These are phyloP conservation scores for Maconellicoccus hirsutus DNA, from an alignment of 1,140 invertebrate species.

Conservation along the genomic window DNA sequence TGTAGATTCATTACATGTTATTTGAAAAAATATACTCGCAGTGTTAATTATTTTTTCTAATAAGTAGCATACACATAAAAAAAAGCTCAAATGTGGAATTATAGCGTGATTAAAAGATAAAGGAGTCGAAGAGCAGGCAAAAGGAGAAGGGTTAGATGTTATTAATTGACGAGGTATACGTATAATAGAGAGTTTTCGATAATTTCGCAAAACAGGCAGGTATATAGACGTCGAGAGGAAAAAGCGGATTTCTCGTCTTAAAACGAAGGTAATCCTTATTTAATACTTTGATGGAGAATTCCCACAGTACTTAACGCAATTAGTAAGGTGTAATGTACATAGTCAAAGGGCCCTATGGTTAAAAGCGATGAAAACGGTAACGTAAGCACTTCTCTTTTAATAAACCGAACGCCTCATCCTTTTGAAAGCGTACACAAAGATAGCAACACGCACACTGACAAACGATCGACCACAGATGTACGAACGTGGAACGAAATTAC, in stretches of 20 bases:
- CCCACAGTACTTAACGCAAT: constrained; percentile 10
- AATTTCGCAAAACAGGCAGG: neutral
- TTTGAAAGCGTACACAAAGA: constrained; percentile 4
- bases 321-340: constrained; percentile 1
- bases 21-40: neutral
- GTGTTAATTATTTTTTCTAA: neutral
- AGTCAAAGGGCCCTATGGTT: neutral
- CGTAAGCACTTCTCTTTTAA: constrained; percentile 14
- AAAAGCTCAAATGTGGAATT: neutral
- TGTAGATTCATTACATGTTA: neutral
- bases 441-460: neutral
- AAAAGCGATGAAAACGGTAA: neutral
- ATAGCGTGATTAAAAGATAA: neutral
- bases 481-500: constrained; percentile 6
- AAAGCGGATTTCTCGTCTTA: neutral
- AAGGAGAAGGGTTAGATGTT: too few relatives aligned
- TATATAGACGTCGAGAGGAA: neutral
- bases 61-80: neutral
- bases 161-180: neutral
- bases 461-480: neutral
- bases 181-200: neutral
- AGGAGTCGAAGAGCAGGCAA: too few relatives aligned
- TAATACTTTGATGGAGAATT: neutral
- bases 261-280: neutral
- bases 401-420: neutral